Evolutionary conservation across 1,140 invertebrate genomes (phyloP), one percentile per base, ranked within the genome.

Genomic region (Galendromus occidentalis): DNA sequence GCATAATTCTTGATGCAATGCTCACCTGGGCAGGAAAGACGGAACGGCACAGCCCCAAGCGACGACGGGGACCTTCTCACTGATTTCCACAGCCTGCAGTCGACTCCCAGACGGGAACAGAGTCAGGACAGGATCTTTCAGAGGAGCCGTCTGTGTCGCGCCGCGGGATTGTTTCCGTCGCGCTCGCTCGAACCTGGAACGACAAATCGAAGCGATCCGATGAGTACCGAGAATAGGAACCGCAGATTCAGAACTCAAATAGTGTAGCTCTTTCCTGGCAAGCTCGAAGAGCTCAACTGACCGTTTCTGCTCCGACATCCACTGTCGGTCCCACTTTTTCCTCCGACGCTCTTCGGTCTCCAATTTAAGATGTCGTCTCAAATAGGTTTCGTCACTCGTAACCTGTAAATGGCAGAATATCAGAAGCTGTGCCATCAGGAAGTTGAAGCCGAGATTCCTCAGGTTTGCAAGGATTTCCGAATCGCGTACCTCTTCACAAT

Each of bases 11-110:
- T 39, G 4, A 39, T 39, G 33, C 4, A 6, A 39, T 39, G 4
- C 33, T 39, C 33, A 39, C 33, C 33, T 39, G 4, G 33, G 9
- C 33, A 39, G 9, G 9, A 39, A 39, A 6, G 33, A 39, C 17
- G 51, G 51, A 17, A 59, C 51, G 33, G 25, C 33, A 59, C 51
- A 59, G 20, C 51, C 51, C 51, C 51, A 59, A 33, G 51, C 51
- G 9, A 59, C 51, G 25, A 59, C 51, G 20, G 51, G 51, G 14
- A 59, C 51, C 14, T 59, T 25, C 9, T 59, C 51, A 17, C 17
- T 33, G 25, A 59, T 29, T 59, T 59, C 51, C 14, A 59, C 2
- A 17, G 51, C 14, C 33, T 59, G 51, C 33, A 59, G 51, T 2
- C 51, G 51, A 9, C 12, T 29, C 17, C 51, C 51, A 17, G 51